Base-by-base conservation (phyloP, 2,113 vertebrate genomes). In the Coryphaenoides rupestris region DNA sequence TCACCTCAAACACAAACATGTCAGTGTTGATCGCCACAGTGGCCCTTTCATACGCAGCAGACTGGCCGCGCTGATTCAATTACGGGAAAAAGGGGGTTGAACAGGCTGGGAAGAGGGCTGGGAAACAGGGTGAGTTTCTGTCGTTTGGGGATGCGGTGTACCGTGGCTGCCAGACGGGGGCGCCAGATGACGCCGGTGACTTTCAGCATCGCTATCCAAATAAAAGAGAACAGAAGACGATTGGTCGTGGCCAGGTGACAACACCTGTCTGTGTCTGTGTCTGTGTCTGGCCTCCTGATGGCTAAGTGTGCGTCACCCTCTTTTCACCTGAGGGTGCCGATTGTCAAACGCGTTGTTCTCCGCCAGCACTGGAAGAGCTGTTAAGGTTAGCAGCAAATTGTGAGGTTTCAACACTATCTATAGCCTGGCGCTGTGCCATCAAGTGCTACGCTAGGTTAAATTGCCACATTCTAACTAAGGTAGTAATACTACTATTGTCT, bases 311-410 rank as follows among this genome's bases (percentile, higher is more conserved):
- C 60, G 66, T 86, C 77, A 72, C 79, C 77, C 63, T 83, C 33
- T 40, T n/a, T n/a, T 80, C 81, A 82, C 79, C 63, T 58, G 52
- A 16, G 70, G 87, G 81, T 79, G 81, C 63, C 85, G 88, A 89
- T 87, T 89, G 87, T 89, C 86, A 75, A 75, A 82, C 75, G 63
- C 70, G 77, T 74, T 76, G 77, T 74, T 76, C 74, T 40, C 69
- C 68, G 62, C 81, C 68, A 76, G 70, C 19, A 50, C 68, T 62
- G 72, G 67, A 55, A 67, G 69, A 74, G 75, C 78, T 17, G 62
- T 77, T 50, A 72, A 86, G 66, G 65, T 82, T 89, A 90, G 89
- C 89, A 90, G 90, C 88, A 87, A 75, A 74, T 40, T 81, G 78
- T 75, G 81, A 86, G 79, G 77, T 88, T 81, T 78, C 73, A 45